phyloP scores from a whole-genome alignment of 2,113 vertebrate species.

The Hippocampus zosterae region DNA sequence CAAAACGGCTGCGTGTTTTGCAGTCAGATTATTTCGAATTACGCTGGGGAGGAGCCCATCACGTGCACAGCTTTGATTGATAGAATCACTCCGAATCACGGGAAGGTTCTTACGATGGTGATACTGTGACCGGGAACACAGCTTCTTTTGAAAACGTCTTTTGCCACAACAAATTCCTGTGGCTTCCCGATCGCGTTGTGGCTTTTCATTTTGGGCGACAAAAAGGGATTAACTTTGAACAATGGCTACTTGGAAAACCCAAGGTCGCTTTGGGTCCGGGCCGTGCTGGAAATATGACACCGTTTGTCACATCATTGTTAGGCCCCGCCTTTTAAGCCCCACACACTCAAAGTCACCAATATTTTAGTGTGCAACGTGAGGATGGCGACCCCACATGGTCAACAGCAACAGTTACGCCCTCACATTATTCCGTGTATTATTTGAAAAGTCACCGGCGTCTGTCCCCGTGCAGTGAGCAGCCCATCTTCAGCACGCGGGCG shows the following conservation, averaged over 20 bases:
- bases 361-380: too few relatives aligned
- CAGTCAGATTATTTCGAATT: conserved; percentile 6
- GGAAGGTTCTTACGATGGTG: neutral
- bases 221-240: conserved; percentile 55
- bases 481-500: conserved; percentile 95
- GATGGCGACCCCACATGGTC: too few relatives aligned
- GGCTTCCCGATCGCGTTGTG: neutral
- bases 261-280: conserved; percentile 27
- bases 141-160: neutral
- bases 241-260: conserved; percentile 16
- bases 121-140: neutral
- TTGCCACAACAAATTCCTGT: neutral
- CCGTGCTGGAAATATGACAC: conserved; percentile 13
- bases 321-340: too few relatives aligned
- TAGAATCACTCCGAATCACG: neutral
- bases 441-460: neutral
- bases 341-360: too few relatives aligned
- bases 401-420: too few relatives aligned
- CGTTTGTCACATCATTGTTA: neutral
- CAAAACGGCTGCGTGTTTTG: conserved; percentile 3
- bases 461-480: conserved; percentile 84
- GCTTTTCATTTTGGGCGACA: conserved; percentile 40
- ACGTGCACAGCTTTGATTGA: neutral
- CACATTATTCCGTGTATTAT: too few relatives aligned
- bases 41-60: conserved; percentile 3